Evolutionary conservation across 2,888 invertebrate genomes (phyloP).

Genomic region (Drosophila ustulata): DNA sequence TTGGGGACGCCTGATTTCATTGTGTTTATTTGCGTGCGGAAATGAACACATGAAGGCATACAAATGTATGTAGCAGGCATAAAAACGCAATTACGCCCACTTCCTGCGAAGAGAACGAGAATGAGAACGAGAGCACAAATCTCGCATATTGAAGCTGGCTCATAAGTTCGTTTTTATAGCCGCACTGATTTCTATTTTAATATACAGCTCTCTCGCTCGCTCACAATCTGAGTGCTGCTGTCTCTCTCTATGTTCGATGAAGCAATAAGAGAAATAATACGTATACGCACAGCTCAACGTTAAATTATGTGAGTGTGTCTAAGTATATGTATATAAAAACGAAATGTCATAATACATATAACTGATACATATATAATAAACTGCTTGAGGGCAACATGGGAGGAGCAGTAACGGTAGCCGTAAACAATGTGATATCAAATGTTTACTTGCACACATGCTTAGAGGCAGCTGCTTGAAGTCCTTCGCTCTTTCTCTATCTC

Average conservation of each 20-base stretch:
- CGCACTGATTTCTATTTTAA: constrained; percentile 59
- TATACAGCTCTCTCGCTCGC: constrained; percentile 27
- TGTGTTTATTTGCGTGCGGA: constrained; percentile 76
- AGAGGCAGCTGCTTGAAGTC: constrained; percentile 11
- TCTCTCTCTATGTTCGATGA: constrained; percentile 43
- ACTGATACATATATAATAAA: constrained; percentile 77
- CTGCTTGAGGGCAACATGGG: constrained; percentile 56
- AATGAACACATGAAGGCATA: constrained; percentile 75
- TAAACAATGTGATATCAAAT: constrained; percentile 70
- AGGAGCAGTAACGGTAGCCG: constrained; percentile 27
- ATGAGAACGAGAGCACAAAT: constrained; percentile 28
- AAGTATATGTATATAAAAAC: constrained; percentile 40
- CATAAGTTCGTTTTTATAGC: constrained; percentile 63
- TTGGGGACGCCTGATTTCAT: constrained; percentile 41
- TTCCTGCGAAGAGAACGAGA: constrained; percentile 40
- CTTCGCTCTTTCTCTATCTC: neutral
- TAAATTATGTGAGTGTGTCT: constrained; percentile 3
- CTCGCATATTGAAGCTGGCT: constrained; percentile 40
- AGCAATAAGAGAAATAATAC: constrained; percentile 48
- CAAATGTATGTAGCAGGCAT: constrained; percentile 68
- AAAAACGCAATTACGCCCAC: constrained; percentile 80
- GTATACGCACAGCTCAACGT: constrained; percentile 12
- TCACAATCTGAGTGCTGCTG: neutral
- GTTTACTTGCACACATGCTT: constrained; percentile 66
- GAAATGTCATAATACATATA: constrained; percentile 78